Evolutionary conservation across 2,888 invertebrate species (phyloP), one percentile per base, ranked within the genome.

Genomic region (Catocala sponsa): DNA sequence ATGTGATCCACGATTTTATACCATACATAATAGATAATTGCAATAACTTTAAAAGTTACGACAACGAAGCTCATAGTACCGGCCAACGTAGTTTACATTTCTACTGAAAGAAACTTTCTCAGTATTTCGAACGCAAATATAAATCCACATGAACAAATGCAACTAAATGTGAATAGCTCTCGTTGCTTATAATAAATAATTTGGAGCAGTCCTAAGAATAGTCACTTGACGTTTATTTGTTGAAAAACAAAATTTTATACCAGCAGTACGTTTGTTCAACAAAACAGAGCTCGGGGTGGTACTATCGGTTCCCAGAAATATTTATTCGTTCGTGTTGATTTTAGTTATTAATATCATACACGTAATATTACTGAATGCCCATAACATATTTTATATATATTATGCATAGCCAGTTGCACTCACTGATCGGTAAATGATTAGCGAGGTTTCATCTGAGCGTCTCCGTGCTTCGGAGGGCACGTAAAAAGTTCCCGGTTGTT

Each of bases 171-270:
- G 33, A 61, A 54, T 64, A 47, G 64, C 44, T 54, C n/a, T 58
- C 44, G 50, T 57, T 49, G 10, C 51, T 47, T 43, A 48, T 52
- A 52, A 53, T 61, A 72, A 72, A 70, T 62, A 51, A 72, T 66
- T 61, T 69, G 50, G 35, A 44, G 13, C 32, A 54, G 58, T 56
- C 53, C 42, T 52, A 63, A 42, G 57, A 53, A 68, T 63, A 69
- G 50, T 61, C 57, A 62, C 38, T 63, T 49, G 51, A 12, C 25
- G 51, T 64, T 72, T 70, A 63, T 67, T 73, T 64, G 33, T 64
- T 57, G 61, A 59, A 65, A 67, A 73, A 69, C 50, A 59, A 66
- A 72, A 63, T 55, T 55, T 49, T 55, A 55, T 52, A 66, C 56
- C 49, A 62, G 60, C 32, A 52, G 56, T 48, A 56, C 48, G 70